These are phyloP conservation scores for Ctena decussata DNA, from an alignment of 2,888 invertebrate species.

Conservation along the genomic window DNA sequence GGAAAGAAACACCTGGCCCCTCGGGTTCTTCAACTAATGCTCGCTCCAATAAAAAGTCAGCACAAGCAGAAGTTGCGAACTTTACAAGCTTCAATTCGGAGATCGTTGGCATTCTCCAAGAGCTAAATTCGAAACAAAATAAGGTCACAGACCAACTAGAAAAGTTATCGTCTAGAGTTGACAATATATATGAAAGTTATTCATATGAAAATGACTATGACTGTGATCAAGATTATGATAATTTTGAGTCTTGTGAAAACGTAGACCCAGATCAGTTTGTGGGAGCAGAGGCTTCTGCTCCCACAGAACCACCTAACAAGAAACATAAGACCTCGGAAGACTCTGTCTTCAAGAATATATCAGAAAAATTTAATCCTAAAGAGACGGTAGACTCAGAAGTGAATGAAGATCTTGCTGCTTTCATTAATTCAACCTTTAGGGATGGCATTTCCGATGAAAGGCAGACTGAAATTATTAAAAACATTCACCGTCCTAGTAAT, in stretches of 20 bases:
- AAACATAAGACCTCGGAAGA: background rate
- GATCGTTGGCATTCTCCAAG: background rate
- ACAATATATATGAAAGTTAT: background rate
- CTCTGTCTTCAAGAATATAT: constrained; percentile 18
- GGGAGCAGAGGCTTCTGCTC: background rate
- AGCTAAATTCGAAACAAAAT: background rate
- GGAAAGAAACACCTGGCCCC: background rate
- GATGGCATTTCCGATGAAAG: constrained; percentile 26
- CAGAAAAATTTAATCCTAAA: constrained; percentile 2
- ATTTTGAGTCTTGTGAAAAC: background rate
- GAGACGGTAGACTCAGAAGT: constrained; percentile 22
- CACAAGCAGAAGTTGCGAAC: background rate
- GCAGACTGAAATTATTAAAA: background rate
- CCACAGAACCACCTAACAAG: background rate
- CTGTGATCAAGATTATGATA: background rate
- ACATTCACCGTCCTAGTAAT: constrained; percentile 13
- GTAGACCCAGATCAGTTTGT: background rate
- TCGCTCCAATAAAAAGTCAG: background rate
- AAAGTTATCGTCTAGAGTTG: background rate
- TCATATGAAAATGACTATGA: background rate
- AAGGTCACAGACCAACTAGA: background rate
- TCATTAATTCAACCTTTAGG: constrained; percentile 21
- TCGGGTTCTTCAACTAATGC: background rate
- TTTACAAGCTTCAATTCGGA: background rate
- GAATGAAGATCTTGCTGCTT: background rate